phyloP scores from a whole-genome alignment of 2,888 invertebrate genomes.

The Trichopoda pennipes region DNA sequence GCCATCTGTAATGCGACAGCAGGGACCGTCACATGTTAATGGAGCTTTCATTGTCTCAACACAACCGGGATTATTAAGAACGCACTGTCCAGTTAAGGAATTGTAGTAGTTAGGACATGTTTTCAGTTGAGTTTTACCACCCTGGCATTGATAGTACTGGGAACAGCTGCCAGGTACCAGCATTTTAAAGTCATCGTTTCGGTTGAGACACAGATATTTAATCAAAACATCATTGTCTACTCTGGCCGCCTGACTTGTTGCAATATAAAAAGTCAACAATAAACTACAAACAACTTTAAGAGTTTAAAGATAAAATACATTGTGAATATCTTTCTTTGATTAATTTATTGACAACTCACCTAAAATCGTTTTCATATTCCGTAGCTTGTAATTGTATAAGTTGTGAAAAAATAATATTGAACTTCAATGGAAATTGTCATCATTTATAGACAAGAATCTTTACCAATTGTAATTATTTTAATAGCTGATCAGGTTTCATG shows the following conservation, averaged over 20 bases:
- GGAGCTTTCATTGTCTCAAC: slow-evolving; percentile 65
- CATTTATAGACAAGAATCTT: slow-evolving; percentile 18
- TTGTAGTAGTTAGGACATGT: slow-evolving; percentile 74
- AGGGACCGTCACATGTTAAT: slow-evolving; percentile 57
- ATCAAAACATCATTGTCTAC: slow-evolving; percentile 73
- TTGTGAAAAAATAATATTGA: not conserved
- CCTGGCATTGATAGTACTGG: slow-evolving; percentile 75
- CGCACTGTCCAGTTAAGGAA: slow-evolving; percentile 71
- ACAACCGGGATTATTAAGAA: slow-evolving; percentile 74
- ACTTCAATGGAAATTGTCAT: not conserved
- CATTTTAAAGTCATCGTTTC: slow-evolving; percentile 73
- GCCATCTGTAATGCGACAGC: slow-evolving; percentile 61
- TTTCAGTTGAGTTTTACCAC: slow-evolving; percentile 70
- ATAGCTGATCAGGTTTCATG: slow-evolving; percentile 26
- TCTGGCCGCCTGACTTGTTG: slow-evolving; percentile 64
- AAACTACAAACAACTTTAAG: slow-evolving; percentile 55
- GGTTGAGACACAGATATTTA: slow-evolving; percentile 73
- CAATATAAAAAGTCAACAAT: slow-evolving; percentile 47
- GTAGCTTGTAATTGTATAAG: not conserved
- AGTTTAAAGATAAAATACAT: not conserved
- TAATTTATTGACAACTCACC: not conserved
- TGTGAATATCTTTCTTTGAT: not conserved
- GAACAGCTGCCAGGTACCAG: slow-evolving; percentile 79
- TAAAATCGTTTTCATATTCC: slow-evolving; percentile 29
- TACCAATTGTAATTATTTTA: slow-evolving; percentile 18